Percentiles rank a stretch among this genome's conserved stretches.
These are phyloP conservation scores for Ooceraea biroi DNA, from an alignment of 1,140 invertebrate species.

Conservation along the genomic window DNA sequence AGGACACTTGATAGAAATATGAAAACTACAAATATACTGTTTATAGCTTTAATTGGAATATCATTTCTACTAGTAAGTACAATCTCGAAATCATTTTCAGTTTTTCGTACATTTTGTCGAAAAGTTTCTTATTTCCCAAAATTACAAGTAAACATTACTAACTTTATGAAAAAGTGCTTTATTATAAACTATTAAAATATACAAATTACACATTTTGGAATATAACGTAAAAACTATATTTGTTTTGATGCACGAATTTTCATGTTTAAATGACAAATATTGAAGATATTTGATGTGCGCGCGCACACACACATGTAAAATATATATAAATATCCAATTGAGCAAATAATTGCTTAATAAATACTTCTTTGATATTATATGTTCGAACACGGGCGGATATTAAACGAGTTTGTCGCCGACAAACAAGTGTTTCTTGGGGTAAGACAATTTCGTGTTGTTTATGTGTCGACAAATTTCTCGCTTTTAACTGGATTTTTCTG, in stretches of 20 bases:
- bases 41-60: neutral
- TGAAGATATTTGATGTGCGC: too few species aligned
- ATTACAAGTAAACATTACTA: too few species aligned
- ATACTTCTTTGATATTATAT: slow-evolving; percentile 26
- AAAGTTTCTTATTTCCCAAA: neutral
- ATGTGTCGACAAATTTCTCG: neutral
- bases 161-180: too few species aligned
- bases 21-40: slow-evolving; percentile 22
- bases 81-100: neutral
- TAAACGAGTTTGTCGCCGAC: slow-evolving; percentile 73
- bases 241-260: too few species aligned
- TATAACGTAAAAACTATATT: too few species aligned
- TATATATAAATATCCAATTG: too few species aligned
- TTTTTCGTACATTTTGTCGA: neutral
- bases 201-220: too few species aligned
- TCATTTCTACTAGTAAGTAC: slow-evolving; percentile 33
- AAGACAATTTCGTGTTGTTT: slow-evolving; percentile 43
- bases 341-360: neutral
- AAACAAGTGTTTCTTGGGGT: slow-evolving; percentile 75
- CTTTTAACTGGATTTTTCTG: slow-evolving; percentile 23
- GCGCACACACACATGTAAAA: neutral
- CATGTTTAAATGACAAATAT: too few species aligned
- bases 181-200: too few species aligned
- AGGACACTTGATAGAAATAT: neutral
- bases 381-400: slow-evolving; percentile 63